Conservation (phyloP, 2,888 invertebrate species). For the Gibbula magus region DNA sequence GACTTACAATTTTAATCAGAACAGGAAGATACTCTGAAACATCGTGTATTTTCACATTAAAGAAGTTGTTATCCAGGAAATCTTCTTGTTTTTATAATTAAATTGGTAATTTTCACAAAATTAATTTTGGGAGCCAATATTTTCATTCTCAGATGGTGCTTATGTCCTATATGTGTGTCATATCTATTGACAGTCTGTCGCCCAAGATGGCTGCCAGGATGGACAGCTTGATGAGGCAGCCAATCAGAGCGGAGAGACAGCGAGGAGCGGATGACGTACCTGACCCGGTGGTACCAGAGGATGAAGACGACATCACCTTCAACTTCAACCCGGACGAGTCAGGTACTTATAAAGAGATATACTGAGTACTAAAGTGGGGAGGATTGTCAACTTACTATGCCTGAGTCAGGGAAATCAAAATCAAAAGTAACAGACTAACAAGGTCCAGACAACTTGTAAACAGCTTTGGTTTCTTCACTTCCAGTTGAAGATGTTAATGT, state of each 20-base stretch:
- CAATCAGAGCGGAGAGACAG: neutral
- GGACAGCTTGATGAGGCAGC: constrained; percentile 26
- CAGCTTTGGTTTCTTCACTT: no score
- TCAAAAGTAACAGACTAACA: no score
- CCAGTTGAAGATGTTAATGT: no score
- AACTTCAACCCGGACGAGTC: constrained; percentile 30
- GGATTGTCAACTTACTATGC: neutral
- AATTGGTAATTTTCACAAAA: no score
- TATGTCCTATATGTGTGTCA: no score
- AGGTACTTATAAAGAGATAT: neutral
- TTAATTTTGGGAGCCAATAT: no score
- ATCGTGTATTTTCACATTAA: no score
- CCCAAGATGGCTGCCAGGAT: constrained; percentile 36
- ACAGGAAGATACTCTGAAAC: neutral
- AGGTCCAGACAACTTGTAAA: no score
- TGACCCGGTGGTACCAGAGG: neutral
- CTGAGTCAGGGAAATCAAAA: neutral
- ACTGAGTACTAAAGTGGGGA: neutral
- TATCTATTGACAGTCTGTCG: constrained; percentile 35
- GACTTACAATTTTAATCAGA: neutral
- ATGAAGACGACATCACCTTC: constrained; percentile 44
- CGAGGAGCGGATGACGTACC: constrained; percentile 6
- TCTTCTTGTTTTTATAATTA: no score
- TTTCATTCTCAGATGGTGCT: no score
- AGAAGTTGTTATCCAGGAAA: no score